A percentile compares a stretch with the other conserved stretches of the same genome.
phyloP scores from a whole-genome alignment of 1,140 invertebrate species.

The Lasioglossum albipes region DNA sequence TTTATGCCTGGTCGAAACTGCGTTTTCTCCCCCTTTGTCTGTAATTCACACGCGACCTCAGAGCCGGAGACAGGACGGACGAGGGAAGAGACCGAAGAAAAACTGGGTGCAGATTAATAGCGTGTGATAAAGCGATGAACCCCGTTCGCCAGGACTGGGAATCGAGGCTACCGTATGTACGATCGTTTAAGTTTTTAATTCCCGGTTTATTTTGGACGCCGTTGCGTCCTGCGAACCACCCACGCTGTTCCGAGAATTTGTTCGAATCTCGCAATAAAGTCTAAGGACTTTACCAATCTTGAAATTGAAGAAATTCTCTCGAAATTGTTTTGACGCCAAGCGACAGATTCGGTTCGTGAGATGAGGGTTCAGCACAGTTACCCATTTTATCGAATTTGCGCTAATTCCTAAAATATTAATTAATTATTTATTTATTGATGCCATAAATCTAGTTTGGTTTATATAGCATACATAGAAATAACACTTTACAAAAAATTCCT shows the following conservation, averaged over 20 bases:
- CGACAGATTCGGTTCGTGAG: too few relatives aligned
- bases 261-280: not conserved
- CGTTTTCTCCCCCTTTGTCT: constrained; percentile 23
- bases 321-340: too few relatives aligned
- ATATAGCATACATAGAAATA: too few relatives aligned
- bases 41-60: constrained; percentile 10
- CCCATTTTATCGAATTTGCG: too few relatives aligned
- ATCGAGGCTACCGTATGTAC: not conserved
- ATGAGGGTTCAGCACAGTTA: too few relatives aligned
- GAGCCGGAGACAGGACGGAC: not conserved
- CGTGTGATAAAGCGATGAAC: constrained; percentile 7
- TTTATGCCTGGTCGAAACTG: constrained; percentile 29
- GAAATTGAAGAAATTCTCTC: too few relatives aligned
- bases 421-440: too few relatives aligned
- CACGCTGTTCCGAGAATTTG: not conserved
- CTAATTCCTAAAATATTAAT: too few relatives aligned
- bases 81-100: not conserved
- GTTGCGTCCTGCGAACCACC: not conserved
- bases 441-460: too few relatives aligned
- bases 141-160: not conserved
- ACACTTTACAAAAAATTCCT: too few relatives aligned
- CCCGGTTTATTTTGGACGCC: too few relatives aligned
- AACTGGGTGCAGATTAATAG: constrained; percentile 17
- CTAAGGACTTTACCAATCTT: too few relatives aligned
- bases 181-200: constrained; percentile 4